Percentiles rank a stretch among this genome's conserved stretches.
These are phyloP conservation scores for Orientallactaga bullata DNA, from an alignment of 2,113 vertebrate species.

Conservation along the genomic window DNA sequence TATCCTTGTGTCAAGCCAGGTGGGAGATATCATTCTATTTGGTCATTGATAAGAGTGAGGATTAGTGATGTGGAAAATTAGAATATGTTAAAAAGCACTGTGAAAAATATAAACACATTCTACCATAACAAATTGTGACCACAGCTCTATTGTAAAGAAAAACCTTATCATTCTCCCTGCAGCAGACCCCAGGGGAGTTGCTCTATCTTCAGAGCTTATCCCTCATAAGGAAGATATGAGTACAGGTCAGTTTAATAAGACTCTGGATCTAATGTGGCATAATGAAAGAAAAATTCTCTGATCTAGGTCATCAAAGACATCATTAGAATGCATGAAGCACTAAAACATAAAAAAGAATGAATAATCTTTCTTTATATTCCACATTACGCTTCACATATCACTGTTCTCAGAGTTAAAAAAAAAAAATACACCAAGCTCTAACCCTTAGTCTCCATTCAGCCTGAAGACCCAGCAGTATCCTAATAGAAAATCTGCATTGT, in stretches of 20 bases:
- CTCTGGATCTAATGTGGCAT: constrained; percentile 28
- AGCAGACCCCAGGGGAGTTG: background rate
- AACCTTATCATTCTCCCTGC: background rate
- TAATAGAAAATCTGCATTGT: constrained; percentile 63
- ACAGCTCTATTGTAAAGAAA: background rate
- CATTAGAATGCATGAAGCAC: background rate
- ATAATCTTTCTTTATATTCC: constrained; percentile 38
- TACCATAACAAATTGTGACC: background rate
- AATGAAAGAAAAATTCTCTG: constrained; percentile 64
- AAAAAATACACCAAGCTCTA: constrained; percentile 57
- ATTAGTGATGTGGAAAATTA: background rate
- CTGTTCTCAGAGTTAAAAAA: constrained; percentile 52
- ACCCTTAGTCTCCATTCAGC: constrained; percentile 68
- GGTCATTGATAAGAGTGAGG: background rate
- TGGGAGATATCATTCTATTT: background rate
- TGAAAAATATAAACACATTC: background rate
- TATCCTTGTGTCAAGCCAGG: background rate
- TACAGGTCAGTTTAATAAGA: constrained; percentile 41
- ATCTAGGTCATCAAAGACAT: constrained; percentile 41
- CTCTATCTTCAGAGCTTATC: background rate
- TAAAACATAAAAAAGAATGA: background rate
- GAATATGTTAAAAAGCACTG: background rate
- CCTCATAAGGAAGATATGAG: constrained; percentile 22
- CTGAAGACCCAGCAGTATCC: constrained; percentile 69
- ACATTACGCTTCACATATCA: background rate